Conservation (phyloP, 2,888 invertebrate species). For the Tetrapedia diversipes region DNA sequence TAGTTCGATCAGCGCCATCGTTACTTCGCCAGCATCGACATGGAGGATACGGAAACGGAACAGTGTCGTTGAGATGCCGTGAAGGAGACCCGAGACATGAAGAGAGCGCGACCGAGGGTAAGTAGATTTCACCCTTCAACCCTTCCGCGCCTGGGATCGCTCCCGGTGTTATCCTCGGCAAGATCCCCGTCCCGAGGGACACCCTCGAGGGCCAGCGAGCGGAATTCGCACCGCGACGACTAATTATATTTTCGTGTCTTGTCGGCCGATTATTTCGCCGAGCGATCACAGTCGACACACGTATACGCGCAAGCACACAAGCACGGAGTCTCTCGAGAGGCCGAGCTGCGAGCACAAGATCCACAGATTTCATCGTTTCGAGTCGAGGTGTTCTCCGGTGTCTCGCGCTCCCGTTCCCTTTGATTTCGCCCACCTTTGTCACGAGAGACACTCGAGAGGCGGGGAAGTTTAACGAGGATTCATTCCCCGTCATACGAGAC, state of each 20-base stretch:
- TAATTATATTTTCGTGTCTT: constrained; percentile 42
- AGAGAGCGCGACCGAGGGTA: constrained; percentile 76
- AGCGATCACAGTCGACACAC: background rate
- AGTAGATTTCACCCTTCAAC: constrained; percentile 47
- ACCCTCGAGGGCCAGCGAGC: background rate
- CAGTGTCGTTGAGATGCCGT: constrained; percentile 73
- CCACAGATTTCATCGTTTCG: background rate
- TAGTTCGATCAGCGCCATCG: constrained; percentile 62
- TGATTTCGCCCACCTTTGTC: background rate
- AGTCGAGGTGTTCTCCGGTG: background rate
- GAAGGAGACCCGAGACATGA: constrained; percentile 79
- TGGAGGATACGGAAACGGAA: constrained; percentile 65
- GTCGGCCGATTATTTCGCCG: constrained; percentile 23
- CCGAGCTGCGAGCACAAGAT: no score
- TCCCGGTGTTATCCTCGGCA: constrained; percentile 1
- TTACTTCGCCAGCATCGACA: constrained; percentile 58
- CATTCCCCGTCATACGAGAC: background rate
- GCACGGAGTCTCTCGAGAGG: background rate
- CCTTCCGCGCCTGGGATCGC: constrained; percentile 7
- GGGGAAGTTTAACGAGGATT: constrained; percentile 10
- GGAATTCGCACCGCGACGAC: background rate
- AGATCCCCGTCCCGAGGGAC: constrained; percentile 29
- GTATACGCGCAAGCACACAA: no score
- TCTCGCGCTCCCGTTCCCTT: background rate
- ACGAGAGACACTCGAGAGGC: background rate